Percentiles rank a stretch among this genome's conserved stretches.
These are phyloP conservation scores for Rhinogobius similis DNA, from an alignment of 2,113 vertebrate genomes.

Conservation along the genomic window DNA sequence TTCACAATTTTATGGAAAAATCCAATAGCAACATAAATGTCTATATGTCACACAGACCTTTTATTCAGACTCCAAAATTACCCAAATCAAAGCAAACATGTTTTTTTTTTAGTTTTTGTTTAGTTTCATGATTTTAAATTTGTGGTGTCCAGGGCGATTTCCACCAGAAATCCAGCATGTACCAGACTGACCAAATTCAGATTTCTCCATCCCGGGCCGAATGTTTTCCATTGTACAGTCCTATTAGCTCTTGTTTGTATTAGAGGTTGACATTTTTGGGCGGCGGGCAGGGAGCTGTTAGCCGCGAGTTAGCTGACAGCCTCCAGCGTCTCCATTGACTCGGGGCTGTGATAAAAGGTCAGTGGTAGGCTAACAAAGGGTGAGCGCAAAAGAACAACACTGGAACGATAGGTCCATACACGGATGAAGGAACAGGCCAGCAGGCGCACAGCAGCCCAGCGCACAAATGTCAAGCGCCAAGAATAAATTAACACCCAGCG, in stretches of 20 bases:
- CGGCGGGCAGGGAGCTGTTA: slow-evolving; percentile 26
- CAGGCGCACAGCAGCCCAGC: slow-evolving; percentile 40
- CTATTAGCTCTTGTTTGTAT: slow-evolving; percentile 59
- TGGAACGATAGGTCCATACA: slow-evolving; percentile 30
- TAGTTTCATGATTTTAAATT: too few species aligned
- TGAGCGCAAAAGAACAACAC: slow-evolving; percentile 50
- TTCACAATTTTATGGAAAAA: too few species aligned
- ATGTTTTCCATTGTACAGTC: neutral
- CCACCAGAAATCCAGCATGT: too few species aligned
- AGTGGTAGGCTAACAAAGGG: slow-evolving; percentile 52
- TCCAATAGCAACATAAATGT: too few species aligned
- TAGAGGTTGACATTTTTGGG: slow-evolving; percentile 52
- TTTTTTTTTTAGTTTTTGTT: too few species aligned
- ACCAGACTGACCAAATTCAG: neutral
- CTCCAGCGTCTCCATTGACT: slow-evolving; percentile 51
- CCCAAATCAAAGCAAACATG: too few species aligned
- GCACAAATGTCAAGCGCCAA: slow-evolving; percentile 9
- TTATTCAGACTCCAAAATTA: too few species aligned
- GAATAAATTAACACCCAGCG: slow-evolving; percentile 19
- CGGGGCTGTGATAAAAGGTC: slow-evolving; percentile 63
- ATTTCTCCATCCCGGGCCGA: neutral
- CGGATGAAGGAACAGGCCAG: slow-evolving; percentile 61
- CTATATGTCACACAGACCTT: too few species aligned
- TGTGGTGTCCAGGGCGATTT: too few species aligned
- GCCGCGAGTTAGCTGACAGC: slow-evolving; percentile 51